phyloP scores from a whole-genome alignment of 2,113 vertebrate genomes.

The Cathartes aura region DNA sequence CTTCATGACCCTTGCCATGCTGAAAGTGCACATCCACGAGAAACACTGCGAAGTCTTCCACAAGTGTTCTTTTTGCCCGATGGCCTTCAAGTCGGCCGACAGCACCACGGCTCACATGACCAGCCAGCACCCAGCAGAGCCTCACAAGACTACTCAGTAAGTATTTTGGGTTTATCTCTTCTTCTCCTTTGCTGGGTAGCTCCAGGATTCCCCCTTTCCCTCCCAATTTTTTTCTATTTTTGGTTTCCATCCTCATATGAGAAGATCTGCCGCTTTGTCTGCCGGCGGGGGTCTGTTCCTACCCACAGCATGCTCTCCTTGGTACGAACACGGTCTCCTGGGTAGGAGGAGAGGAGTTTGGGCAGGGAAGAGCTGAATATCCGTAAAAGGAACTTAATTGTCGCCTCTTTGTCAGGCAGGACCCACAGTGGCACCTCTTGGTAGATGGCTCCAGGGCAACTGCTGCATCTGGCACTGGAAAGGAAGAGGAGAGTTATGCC shows the following conservation, averaged over 20 bases:
- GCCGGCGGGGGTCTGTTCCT: background rate
- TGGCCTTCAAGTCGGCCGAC: conserved; percentile 91
- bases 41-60: conserved; percentile 93
- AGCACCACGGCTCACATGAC: conserved; percentile 85
- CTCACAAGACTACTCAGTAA: conserved; percentile 87
- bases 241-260: background rate
- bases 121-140: conserved; percentile 82
- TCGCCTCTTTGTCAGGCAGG: background rate
- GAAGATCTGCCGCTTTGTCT: background rate
- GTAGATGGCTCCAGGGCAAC: background rate
- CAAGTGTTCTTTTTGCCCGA: conserved; percentile 91
- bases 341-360: background rate
- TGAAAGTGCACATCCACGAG: conserved; percentile 91
- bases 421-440: background rate
- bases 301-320: background rate
- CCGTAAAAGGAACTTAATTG: background rate
- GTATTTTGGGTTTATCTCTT: conserved; percentile 34
- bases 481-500: background rate
- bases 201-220: background rate
- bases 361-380: background rate
- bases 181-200: background rate
- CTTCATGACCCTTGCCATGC: conserved; percentile 86
- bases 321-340: fast-evolving
- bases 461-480: background rate
- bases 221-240: background rate